These are phyloP conservation scores for Colletes gigas DNA, from an alignment of 1,140 invertebrate genomes.

Conservation along the genomic window DNA sequence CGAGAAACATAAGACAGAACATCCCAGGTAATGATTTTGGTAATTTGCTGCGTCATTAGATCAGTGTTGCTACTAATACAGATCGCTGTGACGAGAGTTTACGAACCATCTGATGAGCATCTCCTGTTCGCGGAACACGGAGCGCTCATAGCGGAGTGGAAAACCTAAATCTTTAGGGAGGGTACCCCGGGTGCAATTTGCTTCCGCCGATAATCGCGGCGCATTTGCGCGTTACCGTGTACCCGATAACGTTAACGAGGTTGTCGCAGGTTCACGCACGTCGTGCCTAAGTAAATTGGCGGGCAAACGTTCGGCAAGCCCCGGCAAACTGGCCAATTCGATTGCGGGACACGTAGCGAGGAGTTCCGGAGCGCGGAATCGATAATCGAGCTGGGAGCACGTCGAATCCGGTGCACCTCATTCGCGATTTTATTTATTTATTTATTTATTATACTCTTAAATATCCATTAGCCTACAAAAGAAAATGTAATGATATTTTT, in stretches of 20 bases:
- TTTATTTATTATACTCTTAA: too few species aligned
- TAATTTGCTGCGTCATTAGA: too few species aligned
- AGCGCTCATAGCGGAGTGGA: background rate
- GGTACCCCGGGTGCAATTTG: conserved; percentile 26
- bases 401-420: background rate
- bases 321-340: conserved; percentile 61
- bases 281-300: conserved; percentile 66
- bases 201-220: conserved; percentile 40
- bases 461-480: too few species aligned
- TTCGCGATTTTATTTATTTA: conserved; percentile 1
- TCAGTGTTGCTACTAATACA: too few species aligned
- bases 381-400: conserved; percentile 37
- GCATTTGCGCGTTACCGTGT: conserved; percentile 59
- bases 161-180: background rate
- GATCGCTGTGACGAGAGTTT: too few species aligned
- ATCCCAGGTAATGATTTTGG: too few species aligned
- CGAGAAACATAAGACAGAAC: too few species aligned
- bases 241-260: conserved; percentile 62
- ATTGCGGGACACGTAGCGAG: conserved; percentile 49
- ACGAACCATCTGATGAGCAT: too few species aligned
- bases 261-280: conserved; percentile 62
- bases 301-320: conserved; percentile 60
- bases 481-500: too few species aligned
- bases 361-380: conserved; percentile 27
- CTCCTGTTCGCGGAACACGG: background rate